A percentile compares a stretch with the other conserved stretches of the same genome.
Conservation (phyloP, 1,140 invertebrate species). For the Atta colombica region DNA sequence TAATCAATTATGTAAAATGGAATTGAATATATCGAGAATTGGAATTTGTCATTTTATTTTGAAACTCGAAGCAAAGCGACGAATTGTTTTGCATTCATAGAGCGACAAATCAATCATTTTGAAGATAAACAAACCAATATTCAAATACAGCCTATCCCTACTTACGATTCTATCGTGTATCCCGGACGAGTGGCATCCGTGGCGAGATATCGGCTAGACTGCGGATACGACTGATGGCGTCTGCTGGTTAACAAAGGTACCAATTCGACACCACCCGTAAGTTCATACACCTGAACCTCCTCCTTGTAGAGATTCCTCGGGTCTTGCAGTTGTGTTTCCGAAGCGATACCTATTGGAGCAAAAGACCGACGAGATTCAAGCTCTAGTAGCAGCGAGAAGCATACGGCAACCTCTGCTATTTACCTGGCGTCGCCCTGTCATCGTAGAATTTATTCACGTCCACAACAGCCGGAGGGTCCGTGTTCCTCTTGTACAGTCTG, state of each 20-base stretch:
- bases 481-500: conserved; percentile 65
- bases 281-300: conserved; percentile 79
- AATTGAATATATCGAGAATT: background rate
- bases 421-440: conserved; percentile 71
- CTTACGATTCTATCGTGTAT: conserved; percentile 82
- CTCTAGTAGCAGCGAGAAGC: conserved; percentile 8
- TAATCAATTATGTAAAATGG: background rate
- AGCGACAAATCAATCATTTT: background rate
- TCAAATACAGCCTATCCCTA: conserved; percentile 14
- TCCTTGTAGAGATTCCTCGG: conserved; percentile 75
- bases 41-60: background rate
- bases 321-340: conserved; percentile 48
- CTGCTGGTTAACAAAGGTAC: conserved; percentile 89
- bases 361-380: conserved; percentile 48
- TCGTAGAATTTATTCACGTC: conserved; percentile 79
- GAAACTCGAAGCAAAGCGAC: background rate
- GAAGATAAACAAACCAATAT: conserved; percentile 6
- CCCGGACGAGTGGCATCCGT: conserved; percentile 88
- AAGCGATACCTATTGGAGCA: conserved; percentile 56
- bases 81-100: background rate
- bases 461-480: conserved; percentile 67
- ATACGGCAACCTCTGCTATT: conserved; percentile 46
- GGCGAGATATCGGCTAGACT: conserved; percentile 80
- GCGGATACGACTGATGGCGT: conserved; percentile 78
- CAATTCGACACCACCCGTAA: conserved; percentile 89